Evolutionary conservation across 2,888 invertebrate genomes (phyloP).

Genomic region (Pycnomerus fuliginosus): DNA sequence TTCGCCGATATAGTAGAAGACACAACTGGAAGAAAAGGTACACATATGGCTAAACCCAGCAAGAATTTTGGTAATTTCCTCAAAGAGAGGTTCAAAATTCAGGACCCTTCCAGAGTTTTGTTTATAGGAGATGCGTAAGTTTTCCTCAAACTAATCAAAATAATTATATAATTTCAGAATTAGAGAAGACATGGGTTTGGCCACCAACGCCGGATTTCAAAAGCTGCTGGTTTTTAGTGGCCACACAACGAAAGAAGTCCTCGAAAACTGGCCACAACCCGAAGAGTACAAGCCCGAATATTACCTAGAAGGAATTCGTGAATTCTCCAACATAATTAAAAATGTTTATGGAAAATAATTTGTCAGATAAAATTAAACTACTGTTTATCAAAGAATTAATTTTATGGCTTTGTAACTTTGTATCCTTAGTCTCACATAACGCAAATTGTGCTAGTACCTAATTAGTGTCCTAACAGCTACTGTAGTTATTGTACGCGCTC

Average conservation of each 20-base stretch:
- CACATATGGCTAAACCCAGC: constrained; percentile 57
- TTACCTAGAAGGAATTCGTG: no score
- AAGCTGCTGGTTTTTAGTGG: constrained; percentile 73
- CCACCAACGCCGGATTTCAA: constrained; percentile 67
- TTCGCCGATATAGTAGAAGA: constrained; percentile 20
- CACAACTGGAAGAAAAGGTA: constrained; percentile 39
- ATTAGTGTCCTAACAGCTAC: constrained; percentile 32
- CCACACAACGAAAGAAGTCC: constrained; percentile 42
- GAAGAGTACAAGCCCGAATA: constrained; percentile 56
- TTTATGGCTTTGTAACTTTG: no score
- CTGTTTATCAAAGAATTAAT: no score
- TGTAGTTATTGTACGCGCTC: constrained; percentile 30
- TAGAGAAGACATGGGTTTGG: constrained; percentile 42
- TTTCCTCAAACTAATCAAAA: no score
- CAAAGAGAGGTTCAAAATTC: constrained; percentile 59
- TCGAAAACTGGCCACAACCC: constrained; percentile 46
- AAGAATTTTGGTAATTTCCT: constrained; percentile 54
- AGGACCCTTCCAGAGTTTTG: constrained; percentile 65
- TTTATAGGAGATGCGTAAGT: constrained; percentile 83
- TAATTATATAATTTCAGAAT: constrained; percentile 47
- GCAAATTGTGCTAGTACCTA: constrained; percentile 19
- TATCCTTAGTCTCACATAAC: constrained; percentile 16
- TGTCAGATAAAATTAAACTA: no score
- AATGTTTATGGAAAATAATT: no score
- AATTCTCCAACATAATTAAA: no score